Base-by-base conservation (phyloP, 1,140 invertebrate genomes). In the Anastatus disparis region DNA sequence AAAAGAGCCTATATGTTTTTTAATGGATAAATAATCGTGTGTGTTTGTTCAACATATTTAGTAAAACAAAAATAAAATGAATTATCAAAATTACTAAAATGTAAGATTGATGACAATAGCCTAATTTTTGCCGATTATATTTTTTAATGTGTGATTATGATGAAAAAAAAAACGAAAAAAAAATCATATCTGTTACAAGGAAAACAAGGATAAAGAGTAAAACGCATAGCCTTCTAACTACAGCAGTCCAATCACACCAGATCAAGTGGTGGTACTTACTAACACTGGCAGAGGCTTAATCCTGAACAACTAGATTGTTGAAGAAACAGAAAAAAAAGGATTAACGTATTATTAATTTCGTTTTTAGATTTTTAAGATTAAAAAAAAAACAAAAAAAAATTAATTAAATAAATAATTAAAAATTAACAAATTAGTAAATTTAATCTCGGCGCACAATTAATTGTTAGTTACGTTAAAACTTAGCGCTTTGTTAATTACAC, bases 281-380 rank as follows among this genome's bases (percentile, higher is more conserved):
- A 96, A 92, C 85, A 95, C 94, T 90, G 94, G 94, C 88, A 94
- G 93, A 89, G 94, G 94, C 91, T 93, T 96, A 91, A 96, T 96
- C 94, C 95, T 94, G 93, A 96, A 96, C 90, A 96, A 93, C 94
- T 96, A 91, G 88, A 86, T 85, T 88, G 85, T 90, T 87, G 87
- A 89, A 85, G 87, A 89, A 89, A 88, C 87, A 87, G 85, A 86
- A 88, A 84, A 88, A 84, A 83, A 87, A 85, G 79, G 83, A 87
- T 87, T n/a, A 81, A 88, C 83, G 86, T n/a, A 82, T 84, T 82
- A 85, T 84, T 85, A 82, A 83, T 81, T 79, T 77, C 78, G 79
- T 80, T 73, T 13, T 31, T n/a, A 48, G 42, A 48, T 29, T 71
- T 65, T 20, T 64, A 24, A 52, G 22, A 63, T 62, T 17, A 46